These are phyloP conservation scores for Entomobrya proxima DNA, from an alignment of 2,888 invertebrate species.

Conservation along the genomic window DNA sequence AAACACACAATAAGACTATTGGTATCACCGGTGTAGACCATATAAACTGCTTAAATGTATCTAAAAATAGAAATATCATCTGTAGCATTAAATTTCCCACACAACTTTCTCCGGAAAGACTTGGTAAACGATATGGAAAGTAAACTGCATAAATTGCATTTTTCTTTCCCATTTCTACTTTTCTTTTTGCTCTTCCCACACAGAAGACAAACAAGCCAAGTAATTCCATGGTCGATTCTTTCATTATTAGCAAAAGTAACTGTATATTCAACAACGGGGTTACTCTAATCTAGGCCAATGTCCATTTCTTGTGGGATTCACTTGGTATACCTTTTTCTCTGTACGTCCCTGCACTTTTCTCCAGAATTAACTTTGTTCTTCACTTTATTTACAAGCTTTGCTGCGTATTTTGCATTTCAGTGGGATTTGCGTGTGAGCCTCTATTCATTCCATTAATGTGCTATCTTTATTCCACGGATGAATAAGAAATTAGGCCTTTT, in stretches of 20 bases:
- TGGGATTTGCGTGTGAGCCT: neutral
- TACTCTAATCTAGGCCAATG: constrained; percentile 49
- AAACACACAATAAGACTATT: constrained; percentile 10
- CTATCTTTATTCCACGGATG: constrained; percentile 25
- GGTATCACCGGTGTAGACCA: neutral
- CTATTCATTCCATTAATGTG: neutral
- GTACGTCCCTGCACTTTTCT: neutral
- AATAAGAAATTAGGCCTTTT: constrained; percentile 31
- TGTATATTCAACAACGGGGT: neutral
- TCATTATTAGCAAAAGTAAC: constrained; percentile 29
- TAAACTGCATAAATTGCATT: constrained; percentile 48
- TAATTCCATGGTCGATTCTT: constrained; percentile 14
- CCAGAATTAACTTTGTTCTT: neutral
- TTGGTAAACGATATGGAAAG: neutral
- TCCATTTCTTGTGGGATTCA: neutral
- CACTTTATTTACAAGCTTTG: neutral
- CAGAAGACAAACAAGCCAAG: neutral
- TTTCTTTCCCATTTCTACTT: constrained; percentile 3
- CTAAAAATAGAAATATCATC: constrained; percentile 17
- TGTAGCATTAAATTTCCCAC: too few species aligned
- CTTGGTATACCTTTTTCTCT: neutral
- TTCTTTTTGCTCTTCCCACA: neutral
- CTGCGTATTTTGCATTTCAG: neutral
- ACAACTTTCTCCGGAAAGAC: neutral
- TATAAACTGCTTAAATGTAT: neutral